Evolutionary conservation across 2,888 invertebrate species (phyloP).

Genomic region (Drosophila yooni): DNA sequence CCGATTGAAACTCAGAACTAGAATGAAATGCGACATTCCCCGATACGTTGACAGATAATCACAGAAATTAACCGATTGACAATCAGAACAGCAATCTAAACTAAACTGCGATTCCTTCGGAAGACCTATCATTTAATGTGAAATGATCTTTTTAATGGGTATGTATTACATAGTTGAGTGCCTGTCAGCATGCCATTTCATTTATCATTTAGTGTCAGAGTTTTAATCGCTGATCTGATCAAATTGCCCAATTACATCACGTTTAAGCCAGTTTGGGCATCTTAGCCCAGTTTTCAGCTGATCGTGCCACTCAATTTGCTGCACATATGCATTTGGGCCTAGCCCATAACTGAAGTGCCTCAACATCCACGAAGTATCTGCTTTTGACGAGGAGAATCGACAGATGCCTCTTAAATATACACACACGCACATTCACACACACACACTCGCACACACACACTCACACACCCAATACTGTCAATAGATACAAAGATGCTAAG

Average conservation of each 20-base stretch:
- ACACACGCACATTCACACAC: background rate
- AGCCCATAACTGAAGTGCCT: conserved; percentile 45
- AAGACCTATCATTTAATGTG: no score
- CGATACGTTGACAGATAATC: no score
- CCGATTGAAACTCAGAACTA: background rate
- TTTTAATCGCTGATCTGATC: background rate
- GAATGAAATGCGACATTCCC: no score
- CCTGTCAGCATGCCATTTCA: background rate
- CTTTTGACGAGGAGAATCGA: conserved; percentile 34
- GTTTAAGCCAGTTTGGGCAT: conserved; percentile 5
- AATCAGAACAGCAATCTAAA: background rate
- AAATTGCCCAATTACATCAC: conserved; percentile 10
- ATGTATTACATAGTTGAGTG: background rate
- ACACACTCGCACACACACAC: conserved; percentile 9
- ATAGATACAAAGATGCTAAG: conserved; percentile 12
- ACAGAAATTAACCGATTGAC: background rate
- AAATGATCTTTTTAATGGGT: background rate
- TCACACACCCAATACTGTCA: conserved; percentile 10
- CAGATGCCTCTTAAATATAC: conserved; percentile 25
- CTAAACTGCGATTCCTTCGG: no score
- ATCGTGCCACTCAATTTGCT: conserved; percentile 35
- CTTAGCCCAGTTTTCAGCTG: conserved; percentile 22
- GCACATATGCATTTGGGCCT: conserved; percentile 30
- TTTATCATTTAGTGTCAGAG: background rate
- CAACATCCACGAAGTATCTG: conserved; percentile 11